Base-by-base conservation (phyloP, 2,888 invertebrate species). In the Heliconius charithonia region DNA sequence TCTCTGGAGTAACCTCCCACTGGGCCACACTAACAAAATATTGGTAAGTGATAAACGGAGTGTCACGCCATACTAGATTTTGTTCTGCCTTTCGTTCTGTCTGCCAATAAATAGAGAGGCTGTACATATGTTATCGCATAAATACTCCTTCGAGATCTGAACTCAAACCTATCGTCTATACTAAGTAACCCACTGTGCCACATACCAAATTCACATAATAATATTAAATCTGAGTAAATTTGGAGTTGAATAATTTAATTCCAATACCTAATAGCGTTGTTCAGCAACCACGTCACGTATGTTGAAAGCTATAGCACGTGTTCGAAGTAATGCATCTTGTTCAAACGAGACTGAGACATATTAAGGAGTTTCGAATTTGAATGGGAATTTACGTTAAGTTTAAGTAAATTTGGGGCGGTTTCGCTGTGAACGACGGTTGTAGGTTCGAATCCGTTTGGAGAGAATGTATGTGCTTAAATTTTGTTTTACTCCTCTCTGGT, bases 321-420 rank as follows among this genome's bases (percentile, higher is more conserved):
- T 76, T 78, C 65, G 37, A 74, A 76, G 80, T 76, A 74, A 80
- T 77, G 80, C 81, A 79, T 66, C 79, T 80, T 74, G 76, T 69
- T 69, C 67, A 41, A 67, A 67, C 37, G 37, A n/a, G 41, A 69
- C 41, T 41, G 25, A 69, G 67, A 69, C 41, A 25, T 41, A 41
- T 25, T 32, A 41, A 41, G 67, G 25, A 69, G n/a, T 69, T 41
- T 69, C 67, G 25, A 41, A 41, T 69, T 41, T 69, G n/a, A 25
- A 16, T 41, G 12, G 25, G n/a, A 69, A 25, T 69, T 41, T 41
- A n/a, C 41, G 41, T 69, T 69, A 41, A 69, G 25, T 69, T 41
- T 69, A 69, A 41, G 37, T 69, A 25, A 25, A 41, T 69, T 69
- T 69, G n/a, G 45, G 45, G 19, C 19, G 19, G 16, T 45, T 19